Evolutionary conservation across 35 echinoderm and acorn worm genomes (phyloP).

Genomic region (Chiridota heheva): DNA sequence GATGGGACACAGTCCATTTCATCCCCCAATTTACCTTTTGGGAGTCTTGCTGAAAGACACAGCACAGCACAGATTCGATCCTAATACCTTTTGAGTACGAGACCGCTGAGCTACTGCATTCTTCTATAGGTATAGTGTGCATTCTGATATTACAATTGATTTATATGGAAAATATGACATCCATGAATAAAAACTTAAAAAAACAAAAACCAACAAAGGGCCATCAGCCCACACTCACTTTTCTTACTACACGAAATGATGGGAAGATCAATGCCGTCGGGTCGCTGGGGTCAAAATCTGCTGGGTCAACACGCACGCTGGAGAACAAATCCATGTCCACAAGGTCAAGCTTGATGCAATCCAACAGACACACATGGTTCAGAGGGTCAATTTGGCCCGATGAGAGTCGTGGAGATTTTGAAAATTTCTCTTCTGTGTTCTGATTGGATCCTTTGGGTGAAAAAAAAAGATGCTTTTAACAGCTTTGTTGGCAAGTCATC

Average conservation of each 20-base stretch:
- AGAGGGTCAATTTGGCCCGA: conserved; percentile 23
- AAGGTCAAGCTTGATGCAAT: conserved; percentile 86
- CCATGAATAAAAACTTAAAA: too few species aligned
- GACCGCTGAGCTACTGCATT: too few species aligned
- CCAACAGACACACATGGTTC: conserved; percentile 74
- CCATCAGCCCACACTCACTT: conserved; percentile 70
- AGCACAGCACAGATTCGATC: too few species aligned
- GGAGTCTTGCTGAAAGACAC: too few species aligned
- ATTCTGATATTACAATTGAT: too few species aligned
- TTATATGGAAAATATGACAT: too few species aligned
- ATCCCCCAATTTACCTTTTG: too few species aligned
- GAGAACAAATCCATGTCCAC: conserved; percentile 95
- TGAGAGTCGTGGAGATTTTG: neutral
- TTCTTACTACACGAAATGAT: conserved; percentile 79
- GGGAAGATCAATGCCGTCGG: conserved; percentile 85
- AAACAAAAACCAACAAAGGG: too few species aligned
- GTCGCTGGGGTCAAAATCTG: conserved; percentile 76
- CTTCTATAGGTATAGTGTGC: too few species aligned
- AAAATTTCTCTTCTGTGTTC: neutral
- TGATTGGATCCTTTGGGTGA: neutral
- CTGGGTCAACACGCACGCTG: conserved; percentile 60
- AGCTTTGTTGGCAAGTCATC: neutral
- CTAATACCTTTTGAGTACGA: too few species aligned
- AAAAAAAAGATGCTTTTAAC: neutral
- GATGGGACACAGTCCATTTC: too few species aligned